A percentile compares a stretch with the other conserved stretches of the same genome.
Evolutionary conservation across 2,797 vertebrate species (phyloP).

Genomic region (Urophycis tenuis): DNA sequence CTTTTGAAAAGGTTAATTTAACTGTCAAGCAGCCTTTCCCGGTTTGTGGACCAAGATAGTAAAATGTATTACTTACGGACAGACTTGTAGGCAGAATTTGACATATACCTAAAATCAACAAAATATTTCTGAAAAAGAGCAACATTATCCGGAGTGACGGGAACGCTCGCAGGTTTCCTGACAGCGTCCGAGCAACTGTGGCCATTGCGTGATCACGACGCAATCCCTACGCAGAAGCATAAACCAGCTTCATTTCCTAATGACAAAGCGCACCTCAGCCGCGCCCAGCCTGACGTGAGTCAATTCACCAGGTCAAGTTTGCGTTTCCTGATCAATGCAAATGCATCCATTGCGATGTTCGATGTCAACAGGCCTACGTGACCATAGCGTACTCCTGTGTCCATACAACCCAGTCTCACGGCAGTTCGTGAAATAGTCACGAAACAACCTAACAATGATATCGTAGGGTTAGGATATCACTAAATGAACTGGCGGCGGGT

Average conservation of each 20-base stretch:
- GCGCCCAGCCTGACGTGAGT: neutral
- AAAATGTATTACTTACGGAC: neutral
- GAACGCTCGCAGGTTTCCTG: neutral
- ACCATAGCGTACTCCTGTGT: neutral
- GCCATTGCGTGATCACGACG: too few relatives aligned
- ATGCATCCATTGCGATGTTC: neutral
- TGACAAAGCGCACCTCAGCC: neutral
- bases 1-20: too few relatives aligned
- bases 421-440: too few relatives aligned
- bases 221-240: too few relatives aligned
- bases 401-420: too few relatives aligned
- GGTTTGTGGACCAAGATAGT: too few relatives aligned
- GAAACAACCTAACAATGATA: too few relatives aligned
- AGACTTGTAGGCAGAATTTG: neutral
- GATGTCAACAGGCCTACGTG: neutral
- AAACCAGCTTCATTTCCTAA: too few relatives aligned
- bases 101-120: neutral
- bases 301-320: neutral
- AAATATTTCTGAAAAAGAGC: neutral
- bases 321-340: neutral
- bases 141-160: neutral
- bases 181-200: too few relatives aligned
- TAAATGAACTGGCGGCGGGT: too few relatives aligned
- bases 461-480: too few relatives aligned
- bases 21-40: too few relatives aligned